Conservation (phyloP, 2,888 invertebrate species). For the Mythimna loreyi region DNA sequence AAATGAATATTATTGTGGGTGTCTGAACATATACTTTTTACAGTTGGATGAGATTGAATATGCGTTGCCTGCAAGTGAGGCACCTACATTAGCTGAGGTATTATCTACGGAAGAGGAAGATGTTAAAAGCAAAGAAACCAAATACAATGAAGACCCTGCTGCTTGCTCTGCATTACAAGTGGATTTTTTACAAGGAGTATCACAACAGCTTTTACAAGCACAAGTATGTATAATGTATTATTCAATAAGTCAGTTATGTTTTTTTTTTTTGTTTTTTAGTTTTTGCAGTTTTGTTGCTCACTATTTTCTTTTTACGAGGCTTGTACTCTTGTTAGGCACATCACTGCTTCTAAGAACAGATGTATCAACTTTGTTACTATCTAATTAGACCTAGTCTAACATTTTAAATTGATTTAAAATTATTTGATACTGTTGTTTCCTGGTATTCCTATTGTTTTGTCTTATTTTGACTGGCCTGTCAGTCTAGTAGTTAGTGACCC, state of each 20-base stretch:
- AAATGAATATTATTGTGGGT: not conserved
- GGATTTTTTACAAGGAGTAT: slow-evolving; percentile 95
- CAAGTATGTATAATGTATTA: slow-evolving; percentile 92
- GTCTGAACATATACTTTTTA: slow-evolving; percentile 58
- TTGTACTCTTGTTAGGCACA: too few relatives aligned
- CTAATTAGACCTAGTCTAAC: not conserved
- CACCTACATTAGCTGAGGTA: slow-evolving; percentile 85
- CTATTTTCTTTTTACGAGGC: too few relatives aligned
- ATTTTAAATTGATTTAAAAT: too few relatives aligned
- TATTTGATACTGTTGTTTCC: too few relatives aligned
- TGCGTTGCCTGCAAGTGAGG: slow-evolving; percentile 86
- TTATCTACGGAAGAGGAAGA: slow-evolving; percentile 79
- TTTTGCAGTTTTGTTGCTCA: too few relatives aligned
- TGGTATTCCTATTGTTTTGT: too few relatives aligned
- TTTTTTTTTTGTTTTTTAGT: too few relatives aligned
- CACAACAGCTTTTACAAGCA: slow-evolving; percentile 96
- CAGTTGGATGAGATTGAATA: slow-evolving; percentile 88
- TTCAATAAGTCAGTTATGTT: too few relatives aligned
- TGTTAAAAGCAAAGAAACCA: slow-evolving; percentile 66
- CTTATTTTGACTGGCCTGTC: too few relatives aligned
- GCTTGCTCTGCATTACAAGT: slow-evolving; percentile 85
- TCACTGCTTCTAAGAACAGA: not conserved
- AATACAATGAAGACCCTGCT: slow-evolving; percentile 75
- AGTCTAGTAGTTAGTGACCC: too few relatives aligned
- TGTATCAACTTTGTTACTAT: not conserved